Base-by-base conservation (phyloP, 30 jellyfish, hydroid and myxozoan species). In the Hydractinia echinata region DNA sequence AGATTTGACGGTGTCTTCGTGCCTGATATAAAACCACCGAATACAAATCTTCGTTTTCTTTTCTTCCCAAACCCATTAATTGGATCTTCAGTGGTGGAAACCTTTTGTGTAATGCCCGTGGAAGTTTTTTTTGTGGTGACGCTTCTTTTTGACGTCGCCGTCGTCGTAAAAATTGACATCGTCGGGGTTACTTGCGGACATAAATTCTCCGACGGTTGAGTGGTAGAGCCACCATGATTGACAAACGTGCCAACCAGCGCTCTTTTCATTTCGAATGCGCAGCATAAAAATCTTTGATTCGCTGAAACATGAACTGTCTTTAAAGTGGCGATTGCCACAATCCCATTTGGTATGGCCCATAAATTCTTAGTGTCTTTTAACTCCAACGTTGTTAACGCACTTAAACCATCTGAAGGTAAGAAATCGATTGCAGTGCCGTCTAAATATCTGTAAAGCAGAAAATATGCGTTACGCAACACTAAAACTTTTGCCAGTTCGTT, bases 241-340 rank as follows among this genome's bases (percentile, higher is more conserved):
- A 54, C 54, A 44, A 67, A n/a, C 39, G 87, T 52, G 8, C 74
- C 74, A 30, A 70, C 79, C 3, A 15, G 82, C 7, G 89, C 54
- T 14, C 99, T 87, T 67, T 81, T 76, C 78, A 83, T 66, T 16
- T 53, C 55, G 79, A 94, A 94, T 9, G 99, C 99, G 69, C 99
- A 94, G 85, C 99, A 94, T 15, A 94, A 79, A 70, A 64, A 94
- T 52, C 99, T 85, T 64, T 95, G 86, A 76, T 79, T 82, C 70
- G 76, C 85, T 44, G 87, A 83, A n/a, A 94, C 95, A 54, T 54
- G 67, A 11, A 94, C 99, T 8, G 58, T 51, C 51, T 52, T 61
- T 6, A 94, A 76, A 51, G 64, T 73, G 44, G 99, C 96, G 8
- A 88, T 81, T 49, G 82, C 80, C 55, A 87, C 85, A 71, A 94